A percentile compares a stretch with the other conserved stretches of the same genome.
Evolutionary conservation across 2,888 invertebrate species (phyloP).

Genomic region (Lasius platythorax): DNA sequence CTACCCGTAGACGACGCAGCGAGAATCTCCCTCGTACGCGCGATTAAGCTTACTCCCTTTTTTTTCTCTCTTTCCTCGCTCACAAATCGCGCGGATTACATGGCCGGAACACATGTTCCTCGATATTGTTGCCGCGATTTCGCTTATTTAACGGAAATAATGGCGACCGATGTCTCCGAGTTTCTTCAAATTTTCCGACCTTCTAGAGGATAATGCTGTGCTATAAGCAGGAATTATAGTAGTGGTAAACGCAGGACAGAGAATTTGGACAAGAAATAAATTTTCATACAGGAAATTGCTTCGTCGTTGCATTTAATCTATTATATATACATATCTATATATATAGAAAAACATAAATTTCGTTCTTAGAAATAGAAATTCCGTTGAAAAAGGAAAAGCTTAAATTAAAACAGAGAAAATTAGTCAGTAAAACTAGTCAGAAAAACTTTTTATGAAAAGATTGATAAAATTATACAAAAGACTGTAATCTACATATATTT

Average conservation of each 20-base stretch:
- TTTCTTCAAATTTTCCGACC: not conserved
- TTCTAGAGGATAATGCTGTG: not conserved
- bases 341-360: too few relatives aligned
- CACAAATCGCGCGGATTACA: slow-evolving; percentile 72
- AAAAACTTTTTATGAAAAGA: not conserved
- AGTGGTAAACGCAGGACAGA: not conserved
- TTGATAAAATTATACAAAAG: not conserved
- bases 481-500: not conserved
- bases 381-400: not conserved
- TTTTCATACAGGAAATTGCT: not conserved
- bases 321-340: not conserved
- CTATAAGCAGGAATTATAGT: not conserved
- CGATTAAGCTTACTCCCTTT: slow-evolving; percentile 67
- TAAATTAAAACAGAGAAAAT: not conserved
- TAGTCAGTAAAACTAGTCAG: not conserved
- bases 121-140: slow-evolving; percentile 67
- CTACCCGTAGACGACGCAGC: slow-evolving; percentile 38
- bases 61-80: slow-evolving; percentile 32
- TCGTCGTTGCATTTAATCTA: not conserved
- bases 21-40: slow-evolving; percentile 61
- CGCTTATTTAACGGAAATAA: slow-evolving; percentile 57
- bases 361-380: not conserved
- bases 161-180: slow-evolving; percentile 17
- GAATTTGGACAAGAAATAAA: not conserved
- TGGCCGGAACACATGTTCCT: slow-evolving; percentile 75